phyloP scores from a whole-genome alignment of 1,140 invertebrate species.

The Centruroides sculpturatus region DNA sequence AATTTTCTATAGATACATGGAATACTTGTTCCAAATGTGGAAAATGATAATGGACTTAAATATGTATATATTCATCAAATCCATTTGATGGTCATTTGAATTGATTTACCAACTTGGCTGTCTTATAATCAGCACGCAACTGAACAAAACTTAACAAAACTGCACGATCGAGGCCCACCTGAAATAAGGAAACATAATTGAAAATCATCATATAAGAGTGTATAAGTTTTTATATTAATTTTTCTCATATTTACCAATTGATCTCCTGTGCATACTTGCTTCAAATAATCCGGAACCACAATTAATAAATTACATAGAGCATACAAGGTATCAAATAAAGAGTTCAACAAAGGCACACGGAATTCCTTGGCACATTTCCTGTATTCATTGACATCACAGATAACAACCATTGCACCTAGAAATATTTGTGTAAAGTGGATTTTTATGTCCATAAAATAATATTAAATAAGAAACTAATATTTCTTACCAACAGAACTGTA shows the following conservation, averaged over 20 bases:
- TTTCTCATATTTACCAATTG: constrained; percentile 53
- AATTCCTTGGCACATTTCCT: constrained; percentile 63
- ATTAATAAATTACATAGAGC: constrained; percentile 89
- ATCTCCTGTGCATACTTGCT: constrained; percentile 86
- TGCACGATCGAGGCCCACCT: constrained; percentile 73
- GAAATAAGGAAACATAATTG: constrained; percentile 28
- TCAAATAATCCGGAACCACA: constrained; percentile 89
- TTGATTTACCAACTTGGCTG: constrained; percentile 46
- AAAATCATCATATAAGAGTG: background rate
- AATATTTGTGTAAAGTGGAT: background rate
- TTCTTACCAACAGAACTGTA: constrained; percentile 76
- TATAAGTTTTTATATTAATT: background rate
- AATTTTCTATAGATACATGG: too few species aligned
- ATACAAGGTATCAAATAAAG: constrained; percentile 86
- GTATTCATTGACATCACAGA: constrained; percentile 94
- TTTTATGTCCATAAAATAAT: too few species aligned
- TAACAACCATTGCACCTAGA: constrained; percentile 83
- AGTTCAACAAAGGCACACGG: constrained; percentile 56
- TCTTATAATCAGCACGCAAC: constrained; percentile 79
- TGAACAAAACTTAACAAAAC: constrained; percentile 85
- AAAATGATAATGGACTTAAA: too few species aligned
- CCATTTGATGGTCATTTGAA: constrained; percentile 5
- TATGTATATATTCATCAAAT: too few species aligned
- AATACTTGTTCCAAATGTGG: too few species aligned
- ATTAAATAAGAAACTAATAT: too few species aligned